Evolutionary conservation across 2,888 invertebrate genomes (phyloP), one percentile per base, ranked within the genome.

Genomic region (Diplazon laetatorius): DNA sequence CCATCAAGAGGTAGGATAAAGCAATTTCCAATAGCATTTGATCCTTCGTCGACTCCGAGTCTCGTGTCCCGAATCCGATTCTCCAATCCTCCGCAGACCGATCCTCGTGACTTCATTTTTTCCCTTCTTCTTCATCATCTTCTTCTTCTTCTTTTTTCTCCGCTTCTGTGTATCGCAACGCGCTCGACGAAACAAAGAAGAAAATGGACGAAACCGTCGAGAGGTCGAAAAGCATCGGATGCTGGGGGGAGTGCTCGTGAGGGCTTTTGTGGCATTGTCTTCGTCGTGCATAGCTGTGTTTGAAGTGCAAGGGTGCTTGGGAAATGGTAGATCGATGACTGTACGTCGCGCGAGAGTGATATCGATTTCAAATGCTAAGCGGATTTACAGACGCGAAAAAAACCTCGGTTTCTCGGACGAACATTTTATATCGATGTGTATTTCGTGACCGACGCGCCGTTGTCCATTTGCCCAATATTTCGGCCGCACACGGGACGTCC

Each of bases 1-100:
- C 10, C 18, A 14, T 44, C 65, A 22, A 52, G 9, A 20, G 70
- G 22, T 20, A 59, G 20, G n/a, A n/a, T 52, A 25, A 42, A 65
- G 39, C 22, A 59, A 76, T 76, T 70, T 76, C 42, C 70, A 65
- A 59, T 76, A 57, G 70, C 16, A 76, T 65, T 39, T 55, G 62
- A 70, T 63, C 39, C 30, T 48, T 2, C 46, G 42, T 9, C 42
- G n/a, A n/a, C n/a, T n/a, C 14, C 39, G 59, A 57, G 35, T 39
- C 42, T 39, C 16, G 2, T 39, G 39, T 39, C 50, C 20, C 39
- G 37, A 63, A 70, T 76, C 59, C 39, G 65, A 65, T 39, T 57
- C 46, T 70, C 35, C 39, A 35, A 39, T 39, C 39, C 39, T 44
- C 39, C 14, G 59, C n/a, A 25, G 42, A 46, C 62, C 20, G 39